Evolutionary conservation across 2,797 vertebrate species (phyloP).

Genomic region (Glyptemys insculpta): DNA sequence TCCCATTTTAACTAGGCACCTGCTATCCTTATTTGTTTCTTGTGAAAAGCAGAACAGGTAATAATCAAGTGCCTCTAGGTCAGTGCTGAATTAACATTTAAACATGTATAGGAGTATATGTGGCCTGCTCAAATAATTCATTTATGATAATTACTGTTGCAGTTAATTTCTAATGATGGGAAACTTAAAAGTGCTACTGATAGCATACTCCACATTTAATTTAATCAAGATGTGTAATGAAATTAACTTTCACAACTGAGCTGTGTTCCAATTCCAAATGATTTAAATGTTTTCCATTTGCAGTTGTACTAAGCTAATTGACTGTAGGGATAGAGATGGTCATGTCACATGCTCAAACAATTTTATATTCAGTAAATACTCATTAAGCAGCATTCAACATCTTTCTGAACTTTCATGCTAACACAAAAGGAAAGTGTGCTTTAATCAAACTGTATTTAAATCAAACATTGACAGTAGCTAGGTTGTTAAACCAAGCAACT

Average conservation of each 20-base stretch:
- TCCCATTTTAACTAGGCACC: conserved; percentile 60
- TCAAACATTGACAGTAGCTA: conserved; percentile 58
- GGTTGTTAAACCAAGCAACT: conserved; percentile 59
- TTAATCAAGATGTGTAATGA: conserved; percentile 78
- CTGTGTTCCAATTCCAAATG: conserved; percentile 57
- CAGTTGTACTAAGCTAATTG: conserved; percentile 51
- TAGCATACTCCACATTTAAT: conserved; percentile 70
- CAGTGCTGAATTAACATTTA: conserved; percentile 49
- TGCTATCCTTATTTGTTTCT: conserved; percentile 26
- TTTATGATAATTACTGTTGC: conserved; percentile 67
- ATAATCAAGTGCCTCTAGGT: conserved; percentile 76
- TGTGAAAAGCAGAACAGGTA: conserved; percentile 22
- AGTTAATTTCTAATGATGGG: conserved; percentile 73
- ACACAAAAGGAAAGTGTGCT: conserved; percentile 40
- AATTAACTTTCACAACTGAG: conserved; percentile 67
- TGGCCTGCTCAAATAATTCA: conserved; percentile 65
- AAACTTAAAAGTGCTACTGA: conserved; percentile 58
- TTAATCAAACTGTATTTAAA: conserved; percentile 64
- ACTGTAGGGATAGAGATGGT: conserved; percentile 24
- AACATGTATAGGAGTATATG: conserved; percentile 44
- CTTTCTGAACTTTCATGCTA: conserved; percentile 27
- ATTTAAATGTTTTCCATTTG: conserved; percentile 67
- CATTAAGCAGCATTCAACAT: conserved; percentile 51
- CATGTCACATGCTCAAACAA: conserved; percentile 48
- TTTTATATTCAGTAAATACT: conserved; percentile 57